Evolutionary conservation across 2,888 invertebrate genomes (phyloP).

Genomic region (Nasonovia ribisnigri): DNA sequence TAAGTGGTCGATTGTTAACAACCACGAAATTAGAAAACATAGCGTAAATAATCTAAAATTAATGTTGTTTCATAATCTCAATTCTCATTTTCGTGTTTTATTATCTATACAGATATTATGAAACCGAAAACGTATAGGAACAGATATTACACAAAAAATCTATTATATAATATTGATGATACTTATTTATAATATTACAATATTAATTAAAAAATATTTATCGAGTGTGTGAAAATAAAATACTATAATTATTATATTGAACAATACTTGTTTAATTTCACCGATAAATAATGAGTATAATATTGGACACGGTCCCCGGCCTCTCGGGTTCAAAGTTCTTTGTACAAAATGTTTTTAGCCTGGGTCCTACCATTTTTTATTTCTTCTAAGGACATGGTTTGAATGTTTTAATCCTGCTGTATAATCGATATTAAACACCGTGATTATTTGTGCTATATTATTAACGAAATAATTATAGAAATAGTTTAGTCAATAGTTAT

Average conservation of each 20-base stretch:
- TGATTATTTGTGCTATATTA: background rate
- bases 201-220: background rate
- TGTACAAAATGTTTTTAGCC: background rate
- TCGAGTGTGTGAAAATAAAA: background rate
- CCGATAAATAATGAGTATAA: background rate
- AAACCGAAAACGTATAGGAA: background rate
- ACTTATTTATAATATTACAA: background rate
- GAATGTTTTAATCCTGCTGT: background rate
- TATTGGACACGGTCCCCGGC: background rate
- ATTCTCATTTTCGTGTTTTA: background rate
- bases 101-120: background rate
- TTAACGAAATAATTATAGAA: background rate
- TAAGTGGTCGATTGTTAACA: background rate
- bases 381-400: background rate
- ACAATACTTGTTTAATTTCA: background rate
- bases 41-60: background rate
- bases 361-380: background rate
- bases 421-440: background rate
- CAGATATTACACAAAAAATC: background rate
- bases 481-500: background rate
- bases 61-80: background rate
- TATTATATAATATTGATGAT: background rate
- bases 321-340: background rate
- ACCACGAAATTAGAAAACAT: background rate
- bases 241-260: background rate